These are phyloP conservation scores for Incurvaria masculella DNA, from an alignment of 2,888 invertebrate species.

Conservation along the genomic window DNA sequence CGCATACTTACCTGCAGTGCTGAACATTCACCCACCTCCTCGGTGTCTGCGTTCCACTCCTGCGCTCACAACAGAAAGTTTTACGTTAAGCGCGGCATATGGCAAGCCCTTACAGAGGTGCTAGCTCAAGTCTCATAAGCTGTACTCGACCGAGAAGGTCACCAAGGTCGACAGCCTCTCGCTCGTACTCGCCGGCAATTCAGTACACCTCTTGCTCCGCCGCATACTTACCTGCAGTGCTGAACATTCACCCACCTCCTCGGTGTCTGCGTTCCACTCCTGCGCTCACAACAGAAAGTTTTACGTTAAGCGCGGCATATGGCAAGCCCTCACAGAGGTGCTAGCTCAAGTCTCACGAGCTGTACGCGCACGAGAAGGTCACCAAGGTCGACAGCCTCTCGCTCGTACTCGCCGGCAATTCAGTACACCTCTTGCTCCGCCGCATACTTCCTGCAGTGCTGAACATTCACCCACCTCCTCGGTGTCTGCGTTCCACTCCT, in stretches of 20 bases:
- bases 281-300: not conserved
- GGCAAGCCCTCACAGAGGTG: too few species aligned
- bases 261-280: not conserved
- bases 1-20: not conserved
- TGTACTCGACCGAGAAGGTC: constrained; percentile 85
- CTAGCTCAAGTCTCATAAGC: constrained; percentile 78
- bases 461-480: constrained; percentile 1
- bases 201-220: constrained; percentile 35
- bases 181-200: constrained; percentile 84
- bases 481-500: not conserved
- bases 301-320: too few species aligned
- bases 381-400: constrained; percentile 86
- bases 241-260: constrained; percentile 1
- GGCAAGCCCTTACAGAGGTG: too few species aligned
- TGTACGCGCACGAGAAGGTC: constrained; percentile 85
- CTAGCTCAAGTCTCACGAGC: constrained; percentile 78
- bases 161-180: constrained; percentile 86
- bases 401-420: constrained; percentile 84
- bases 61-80: not conserved
- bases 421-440: constrained; percentile 34
- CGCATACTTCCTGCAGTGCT: not conserved
- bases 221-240: not conserved
- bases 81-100: too few species aligned
- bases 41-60: not conserved
- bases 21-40: constrained; percentile 1